These are phyloP conservation scores for Alcis repandata DNA, from an alignment of 2,888 invertebrate genomes.

Conservation along the genomic window DNA sequence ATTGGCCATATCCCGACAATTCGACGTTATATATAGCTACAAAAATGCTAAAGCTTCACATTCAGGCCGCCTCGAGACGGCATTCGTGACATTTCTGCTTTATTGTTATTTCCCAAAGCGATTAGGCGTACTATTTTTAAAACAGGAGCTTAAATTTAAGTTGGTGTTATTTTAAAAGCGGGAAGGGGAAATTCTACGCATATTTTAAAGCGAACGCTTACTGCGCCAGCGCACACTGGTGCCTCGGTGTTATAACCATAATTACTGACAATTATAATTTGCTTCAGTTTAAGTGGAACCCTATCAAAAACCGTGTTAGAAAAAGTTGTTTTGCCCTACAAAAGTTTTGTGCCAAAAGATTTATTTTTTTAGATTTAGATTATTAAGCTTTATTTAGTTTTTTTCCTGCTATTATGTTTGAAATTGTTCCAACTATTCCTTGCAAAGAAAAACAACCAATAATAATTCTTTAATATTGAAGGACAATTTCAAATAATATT, in stretches of 20 bases:
- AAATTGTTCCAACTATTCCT: background rate
- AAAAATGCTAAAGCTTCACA: slow-evolving; percentile 52
- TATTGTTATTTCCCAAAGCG: slow-evolving; percentile 77
- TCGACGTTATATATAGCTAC: slow-evolving; percentile 43
- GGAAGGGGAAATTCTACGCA: slow-evolving; percentile 78
- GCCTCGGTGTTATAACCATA: slow-evolving; percentile 26
- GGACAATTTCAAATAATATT: background rate
- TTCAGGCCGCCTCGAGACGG: slow-evolving; percentile 57
- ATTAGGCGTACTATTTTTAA: slow-evolving; percentile 74
- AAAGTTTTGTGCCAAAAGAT: background rate
- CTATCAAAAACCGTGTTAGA: slow-evolving; percentile 19
- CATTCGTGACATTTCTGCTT: slow-evolving; percentile 73
- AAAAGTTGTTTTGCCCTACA: background rate
- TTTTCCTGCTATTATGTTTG: background rate
- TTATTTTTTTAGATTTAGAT: background rate
- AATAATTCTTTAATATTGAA: background rate
- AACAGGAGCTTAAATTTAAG: slow-evolving; percentile 73
- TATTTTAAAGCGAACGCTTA: slow-evolving; percentile 68
- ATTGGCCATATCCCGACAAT: slow-evolving; percentile 27
- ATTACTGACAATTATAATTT: slow-evolving; percentile 27
- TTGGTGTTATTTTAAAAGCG: slow-evolving; percentile 76
- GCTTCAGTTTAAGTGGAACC: slow-evolving; percentile 7
- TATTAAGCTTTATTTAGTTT: background rate
- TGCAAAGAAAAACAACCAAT: background rate
- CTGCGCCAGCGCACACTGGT: slow-evolving; percentile 53